Evolutionary conservation across 2,113 vertebrate genomes (phyloP).

Genomic region (Tapirus terrestris): DNA sequence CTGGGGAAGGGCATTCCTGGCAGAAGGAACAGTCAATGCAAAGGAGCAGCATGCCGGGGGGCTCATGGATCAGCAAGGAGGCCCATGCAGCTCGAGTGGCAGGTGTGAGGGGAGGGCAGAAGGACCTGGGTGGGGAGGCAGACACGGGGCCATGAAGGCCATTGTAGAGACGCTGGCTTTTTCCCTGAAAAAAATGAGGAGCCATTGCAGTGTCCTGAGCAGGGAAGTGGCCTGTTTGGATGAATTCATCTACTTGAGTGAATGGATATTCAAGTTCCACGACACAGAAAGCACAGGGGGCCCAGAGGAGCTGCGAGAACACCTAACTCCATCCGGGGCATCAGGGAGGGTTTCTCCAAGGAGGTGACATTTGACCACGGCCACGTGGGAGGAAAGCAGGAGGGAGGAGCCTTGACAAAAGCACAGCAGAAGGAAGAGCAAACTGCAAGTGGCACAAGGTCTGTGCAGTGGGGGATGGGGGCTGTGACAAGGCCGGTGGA

Average conservation of each 20-base stretch:
- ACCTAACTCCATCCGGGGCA: not conserved
- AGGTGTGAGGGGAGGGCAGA: not conserved
- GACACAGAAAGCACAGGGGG: not conserved
- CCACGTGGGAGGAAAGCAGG: not conserved
- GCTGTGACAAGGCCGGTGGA: not conserved
- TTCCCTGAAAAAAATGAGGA: not conserved
- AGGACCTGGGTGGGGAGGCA: not conserved
- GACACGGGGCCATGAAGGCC: accelerated
- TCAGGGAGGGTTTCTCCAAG: not conserved
- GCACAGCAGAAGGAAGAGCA: not conserved
- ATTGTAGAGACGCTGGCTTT: not conserved
- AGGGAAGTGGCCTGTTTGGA: not conserved
- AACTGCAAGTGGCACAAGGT: not conserved
- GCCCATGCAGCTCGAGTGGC: accelerated
- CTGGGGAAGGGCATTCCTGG: not conserved
- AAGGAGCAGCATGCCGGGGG: not conserved
- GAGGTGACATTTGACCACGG: not conserved
- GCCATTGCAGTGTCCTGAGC: not conserved
- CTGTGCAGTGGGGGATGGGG: not conserved
- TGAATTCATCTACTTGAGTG: not conserved
- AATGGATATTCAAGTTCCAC: not conserved
- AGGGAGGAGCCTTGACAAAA: not conserved
- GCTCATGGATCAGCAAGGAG: not conserved
- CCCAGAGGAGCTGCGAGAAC: not conserved
- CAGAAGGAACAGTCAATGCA: not conserved